Evolutionary conservation across 2,888 invertebrate species (phyloP).

Genomic region (Leptopilina myrica): DNA sequence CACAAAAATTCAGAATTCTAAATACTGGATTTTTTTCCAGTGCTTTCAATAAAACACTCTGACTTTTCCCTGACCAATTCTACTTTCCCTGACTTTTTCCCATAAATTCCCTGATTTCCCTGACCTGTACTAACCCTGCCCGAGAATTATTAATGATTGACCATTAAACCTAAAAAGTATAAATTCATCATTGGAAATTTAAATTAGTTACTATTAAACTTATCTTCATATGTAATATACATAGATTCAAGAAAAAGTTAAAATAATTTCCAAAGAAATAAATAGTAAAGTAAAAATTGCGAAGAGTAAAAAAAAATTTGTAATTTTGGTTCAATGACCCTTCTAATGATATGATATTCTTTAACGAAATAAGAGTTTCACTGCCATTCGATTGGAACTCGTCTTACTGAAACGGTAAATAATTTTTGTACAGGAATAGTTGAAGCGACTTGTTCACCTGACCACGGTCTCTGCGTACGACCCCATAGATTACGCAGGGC

Average conservation of each 20-base stretch:
- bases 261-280: no score
- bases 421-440: conserved; percentile 19
- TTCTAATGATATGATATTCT: neutral
- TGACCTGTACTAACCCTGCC: no score
- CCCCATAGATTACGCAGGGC: conserved; percentile 29
- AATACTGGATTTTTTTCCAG: no score
- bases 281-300: neutral
- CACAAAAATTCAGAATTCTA: no score
- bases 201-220: no score
- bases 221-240: neutral
- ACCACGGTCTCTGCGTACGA: conserved; percentile 36
- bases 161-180: neutral
- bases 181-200: neutral
- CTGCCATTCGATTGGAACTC: neutral
- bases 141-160: no score
- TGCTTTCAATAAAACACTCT: no score
- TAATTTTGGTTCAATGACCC: neutral
- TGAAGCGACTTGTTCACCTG: conserved; percentile 32
- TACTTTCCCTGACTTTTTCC: no score
- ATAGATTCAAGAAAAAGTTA: neutral
- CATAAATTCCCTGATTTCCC: no score
- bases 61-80: no score
- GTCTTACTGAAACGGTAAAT: conserved; percentile 21
- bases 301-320: neutral
- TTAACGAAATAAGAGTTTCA: neutral